Percentiles rank a stretch among this genome's conserved stretches.
These are phyloP conservation scores for Microcebus jonahi DNA, from an alignment of 2,113 vertebrate genomes.

Conservation along the genomic window DNA sequence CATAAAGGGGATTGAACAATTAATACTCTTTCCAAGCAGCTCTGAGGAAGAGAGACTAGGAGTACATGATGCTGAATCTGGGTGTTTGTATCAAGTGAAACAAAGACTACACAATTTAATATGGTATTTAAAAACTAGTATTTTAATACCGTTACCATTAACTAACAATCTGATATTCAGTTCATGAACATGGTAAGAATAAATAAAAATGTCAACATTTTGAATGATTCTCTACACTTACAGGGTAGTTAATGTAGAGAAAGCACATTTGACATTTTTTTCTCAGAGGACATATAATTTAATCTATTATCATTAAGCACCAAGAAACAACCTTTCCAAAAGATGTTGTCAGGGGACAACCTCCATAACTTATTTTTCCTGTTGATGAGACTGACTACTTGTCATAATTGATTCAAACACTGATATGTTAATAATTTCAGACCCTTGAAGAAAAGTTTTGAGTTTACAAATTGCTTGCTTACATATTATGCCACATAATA, in stretches of 20 bases:
- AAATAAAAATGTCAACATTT: not conserved
- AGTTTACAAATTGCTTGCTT: not conserved
- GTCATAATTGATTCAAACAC: not conserved
- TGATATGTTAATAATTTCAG: not conserved
- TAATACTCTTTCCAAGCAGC: not conserved
- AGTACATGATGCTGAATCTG: not conserved
- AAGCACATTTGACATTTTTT: not conserved
- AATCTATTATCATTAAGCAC: not conserved
- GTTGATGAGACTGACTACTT: not conserved
- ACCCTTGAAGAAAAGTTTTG: not conserved
- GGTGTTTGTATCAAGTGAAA: not conserved
- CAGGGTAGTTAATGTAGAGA: not conserved
- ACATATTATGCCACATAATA: not conserved
- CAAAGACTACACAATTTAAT: not conserved
- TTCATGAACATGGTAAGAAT: not conserved
- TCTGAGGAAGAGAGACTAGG: not conserved
- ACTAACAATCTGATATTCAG: not conserved
- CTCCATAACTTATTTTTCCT: not conserved
- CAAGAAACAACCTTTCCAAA: not conserved
- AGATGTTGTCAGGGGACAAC: not conserved
- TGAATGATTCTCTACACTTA: not conserved
- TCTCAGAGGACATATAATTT: not conserved
- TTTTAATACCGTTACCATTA: not conserved
- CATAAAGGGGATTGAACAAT: not conserved
- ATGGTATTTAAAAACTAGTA: not conserved